Evolutionary conservation across 2,888 invertebrate genomes (phyloP), one percentile per base, ranked within the genome.

Genomic region (Himalopsyche japonica): DNA sequence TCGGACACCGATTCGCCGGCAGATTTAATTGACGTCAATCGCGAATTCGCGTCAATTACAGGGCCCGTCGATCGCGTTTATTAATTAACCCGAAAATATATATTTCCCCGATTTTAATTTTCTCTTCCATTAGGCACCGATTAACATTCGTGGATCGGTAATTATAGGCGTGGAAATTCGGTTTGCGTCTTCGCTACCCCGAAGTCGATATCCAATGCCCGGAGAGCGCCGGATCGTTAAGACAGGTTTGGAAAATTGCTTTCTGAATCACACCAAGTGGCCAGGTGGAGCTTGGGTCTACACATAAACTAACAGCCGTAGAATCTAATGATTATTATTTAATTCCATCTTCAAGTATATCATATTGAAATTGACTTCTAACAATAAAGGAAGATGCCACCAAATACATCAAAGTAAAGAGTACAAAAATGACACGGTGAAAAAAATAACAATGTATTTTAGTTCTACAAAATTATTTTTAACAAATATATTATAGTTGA

Each of bases 51-150:
- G 18, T 77, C 77, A 77, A 77, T 77, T 43, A 70, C 70, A 70
- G 70, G 43, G 77, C 37, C 20, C 27, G 77, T 34, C 77, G 27
- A 77, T 77, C 20, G 77, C 37, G 77, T 37, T 77, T 77, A 77
- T 77, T 77, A 77, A 77, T 77, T 77, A 77, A 77, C 77, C 37
- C 8, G 77, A 48, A 43, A 79, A 79, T 79, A 79, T 79, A 79
- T 30, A 79, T 79, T 79, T 79, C 49, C 79, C 15, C 47, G 24
- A 27, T 70, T 79, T 79, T 79, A 79, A 79, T 79, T 79, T 79
- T 43, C 79, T 48, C 27, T 30, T 5, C 79, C 79, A 79, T 79
- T 79, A 79, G 47, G 79, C 79, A 8, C 30, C 79, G 79, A 79
- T 79, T 79, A 79, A 79, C 47, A 79, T 79, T 47, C 48, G 24